Conservation (phyloP, 2,113 vertebrate species). For the Anthoscopus minutus region DNA sequence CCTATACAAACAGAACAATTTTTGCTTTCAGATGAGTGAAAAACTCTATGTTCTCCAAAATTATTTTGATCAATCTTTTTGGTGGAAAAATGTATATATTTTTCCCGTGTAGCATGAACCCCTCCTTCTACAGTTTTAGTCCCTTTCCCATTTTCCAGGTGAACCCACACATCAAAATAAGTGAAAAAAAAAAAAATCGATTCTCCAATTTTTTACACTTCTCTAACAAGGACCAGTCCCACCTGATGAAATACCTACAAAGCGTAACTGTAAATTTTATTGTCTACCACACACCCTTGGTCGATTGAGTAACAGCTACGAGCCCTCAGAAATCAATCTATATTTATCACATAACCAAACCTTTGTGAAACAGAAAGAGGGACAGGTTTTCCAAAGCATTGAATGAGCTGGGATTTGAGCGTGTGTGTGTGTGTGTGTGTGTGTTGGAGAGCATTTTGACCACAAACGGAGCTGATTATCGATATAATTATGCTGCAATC, state of each 20-base stretch:
- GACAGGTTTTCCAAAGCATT: neutral
- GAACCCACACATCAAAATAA: neutral
- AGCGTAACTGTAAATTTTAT: conserved; percentile 11
- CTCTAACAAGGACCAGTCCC: conserved; percentile 21
- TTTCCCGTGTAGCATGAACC: neutral
- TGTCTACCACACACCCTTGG: neutral
- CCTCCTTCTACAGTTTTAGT: neutral
- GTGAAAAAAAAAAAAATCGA: neutral
- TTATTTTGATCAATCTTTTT: neutral
- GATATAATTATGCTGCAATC: conserved; percentile 65
- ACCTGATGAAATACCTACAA: conserved; percentile 33
- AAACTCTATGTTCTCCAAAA: neutral
- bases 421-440: neutral
- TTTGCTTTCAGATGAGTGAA: neutral
- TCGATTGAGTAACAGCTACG: neutral
- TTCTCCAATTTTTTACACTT: neutral
- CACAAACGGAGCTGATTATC: conserved; percentile 61
- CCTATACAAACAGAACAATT: neutral
- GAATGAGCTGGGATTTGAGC: neutral
- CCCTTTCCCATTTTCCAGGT: neutral
- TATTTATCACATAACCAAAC: neutral
- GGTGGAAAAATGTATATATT: neutral
- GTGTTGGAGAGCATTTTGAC: conserved; percentile 46
- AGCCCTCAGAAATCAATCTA: conserved; percentile 35
- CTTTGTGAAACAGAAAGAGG: neutral